These are phyloP conservation scores for Drosophila pachea DNA, from an alignment of 1,140 invertebrate species.

Conservation along the genomic window DNA sequence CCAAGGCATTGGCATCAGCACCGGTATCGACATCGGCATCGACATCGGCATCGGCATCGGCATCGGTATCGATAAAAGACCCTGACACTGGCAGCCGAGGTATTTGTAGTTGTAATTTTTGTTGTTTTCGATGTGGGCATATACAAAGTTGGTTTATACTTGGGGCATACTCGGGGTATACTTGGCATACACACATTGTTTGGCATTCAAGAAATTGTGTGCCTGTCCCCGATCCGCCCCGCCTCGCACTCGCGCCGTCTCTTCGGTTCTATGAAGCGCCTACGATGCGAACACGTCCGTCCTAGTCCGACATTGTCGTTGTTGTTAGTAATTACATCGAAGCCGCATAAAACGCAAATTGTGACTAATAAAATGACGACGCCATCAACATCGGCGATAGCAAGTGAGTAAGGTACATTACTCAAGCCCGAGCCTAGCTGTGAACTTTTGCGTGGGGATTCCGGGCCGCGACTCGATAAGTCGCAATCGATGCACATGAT, in stretches of 20 bases:
- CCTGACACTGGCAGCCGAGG: constrained; percentile 12
- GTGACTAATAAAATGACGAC: constrained; percentile 52
- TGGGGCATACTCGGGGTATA: constrained; percentile 2
- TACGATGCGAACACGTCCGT: background rate
- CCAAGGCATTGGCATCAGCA: constrained; percentile 12
- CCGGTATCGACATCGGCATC: constrained; percentile 1
- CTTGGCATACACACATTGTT: constrained; percentile 7
- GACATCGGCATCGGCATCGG: constrained; percentile 20
- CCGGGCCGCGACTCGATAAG: constrained; percentile 35
- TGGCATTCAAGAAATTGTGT: constrained; percentile 58
- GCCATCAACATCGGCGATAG: constrained; percentile 18
- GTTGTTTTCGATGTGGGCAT: constrained; percentile 32
- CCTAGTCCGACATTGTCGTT: constrained; percentile 46
- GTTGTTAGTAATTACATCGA: constrained; percentile 68
- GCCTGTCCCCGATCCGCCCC: background rate
- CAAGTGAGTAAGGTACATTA: constrained; percentile 34
- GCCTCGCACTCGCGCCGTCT: too few species aligned
- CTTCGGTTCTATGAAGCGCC: too few species aligned
- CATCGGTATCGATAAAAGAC: background rate
- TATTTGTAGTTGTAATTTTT: constrained; percentile 20
- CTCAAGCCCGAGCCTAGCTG: constrained; percentile 7
- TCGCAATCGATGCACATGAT: constrained; percentile 55
- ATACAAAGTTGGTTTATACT: constrained; percentile 1
- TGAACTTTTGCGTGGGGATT: constrained; percentile 41
- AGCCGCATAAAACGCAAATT: constrained; percentile 53